phyloP scores from a whole-genome alignment of 2,113 vertebrate genomes.

The Gymnocephalus cernua region DNA sequence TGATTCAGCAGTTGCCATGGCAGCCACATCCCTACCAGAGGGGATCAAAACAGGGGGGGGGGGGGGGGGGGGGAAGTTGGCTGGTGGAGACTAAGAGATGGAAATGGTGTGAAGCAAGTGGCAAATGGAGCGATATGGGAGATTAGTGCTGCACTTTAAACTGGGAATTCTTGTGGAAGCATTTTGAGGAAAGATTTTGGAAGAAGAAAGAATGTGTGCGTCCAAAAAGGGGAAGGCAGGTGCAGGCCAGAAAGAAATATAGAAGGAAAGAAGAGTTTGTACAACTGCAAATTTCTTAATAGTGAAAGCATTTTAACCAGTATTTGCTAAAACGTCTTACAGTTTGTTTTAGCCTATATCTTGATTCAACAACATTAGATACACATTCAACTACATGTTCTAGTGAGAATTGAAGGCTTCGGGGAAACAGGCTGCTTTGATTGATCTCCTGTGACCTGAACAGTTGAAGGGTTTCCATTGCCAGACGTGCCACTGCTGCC shows the following conservation, averaged over 20 bases:
- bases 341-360: slow-evolving; percentile 3
- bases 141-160: neutral
- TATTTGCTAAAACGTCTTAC: slow-evolving; percentile 9
- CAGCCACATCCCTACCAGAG: slow-evolving; percentile 73
- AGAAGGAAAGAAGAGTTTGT: neutral
- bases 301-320: slow-evolving; percentile 30
- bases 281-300: neutral
- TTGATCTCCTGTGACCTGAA: slow-evolving; percentile 82
- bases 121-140: slow-evolving; percentile 14
- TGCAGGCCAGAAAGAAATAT: neutral
- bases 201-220: neutral
- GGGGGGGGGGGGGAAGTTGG: neutral
- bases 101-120: slow-evolving; percentile 45
- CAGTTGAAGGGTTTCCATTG: slow-evolving; percentile 75
- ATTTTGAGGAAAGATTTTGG: slow-evolving; percentile 18
- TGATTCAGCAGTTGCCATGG: slow-evolving; percentile 85
- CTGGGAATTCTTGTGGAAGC: slow-evolving; percentile 14
- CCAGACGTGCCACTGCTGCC: slow-evolving; percentile 82
- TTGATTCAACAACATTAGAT: slow-evolving; percentile 47
- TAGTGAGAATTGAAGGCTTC: slow-evolving; percentile 62
- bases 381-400: slow-evolving; percentile 50
- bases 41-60: slow-evolving; percentile 34
- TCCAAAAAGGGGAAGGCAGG: slow-evolving; percentile 1
- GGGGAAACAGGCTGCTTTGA: slow-evolving; percentile 75
- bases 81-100: slow-evolving; percentile 14